Evolutionary conservation across 2,113 vertebrate species (phyloP).

Genomic region (Sprattus sprattus): DNA sequence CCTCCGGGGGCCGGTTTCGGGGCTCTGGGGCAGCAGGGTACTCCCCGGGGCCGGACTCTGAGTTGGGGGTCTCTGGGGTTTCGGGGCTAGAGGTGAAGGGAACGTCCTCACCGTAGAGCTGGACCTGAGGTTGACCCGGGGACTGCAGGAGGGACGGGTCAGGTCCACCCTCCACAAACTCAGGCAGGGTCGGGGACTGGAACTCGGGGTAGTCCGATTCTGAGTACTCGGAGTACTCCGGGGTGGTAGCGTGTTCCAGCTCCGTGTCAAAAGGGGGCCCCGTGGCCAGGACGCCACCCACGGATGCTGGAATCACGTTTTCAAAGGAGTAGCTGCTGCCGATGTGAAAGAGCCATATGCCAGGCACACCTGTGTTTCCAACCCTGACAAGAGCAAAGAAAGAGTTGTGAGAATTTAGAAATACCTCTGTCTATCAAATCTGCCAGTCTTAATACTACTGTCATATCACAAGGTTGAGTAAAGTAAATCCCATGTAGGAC

Average conservation of each 20-base stretch:
- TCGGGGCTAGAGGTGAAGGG: conserved; percentile 19
- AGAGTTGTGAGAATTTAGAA: not conserved
- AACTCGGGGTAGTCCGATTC: conserved; percentile 53
- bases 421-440: too few relatives aligned
- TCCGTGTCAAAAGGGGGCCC: not conserved
- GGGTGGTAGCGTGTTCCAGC: conserved; percentile 44
- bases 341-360: conserved; percentile 91
- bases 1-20: not conserved
- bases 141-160: conserved; percentile 21
- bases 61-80: not conserved
- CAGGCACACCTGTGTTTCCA: conserved; percentile 82
- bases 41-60: conserved; percentile 24
- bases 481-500: too few relatives aligned
- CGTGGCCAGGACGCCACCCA: conserved; percentile 42
- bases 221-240: conserved; percentile 58
- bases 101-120: conserved; percentile 20
- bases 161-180: conserved; percentile 24
- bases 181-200: conserved; percentile 46
- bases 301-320: conserved; percentile 73
- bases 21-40: not conserved
- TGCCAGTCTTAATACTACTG: too few relatives aligned
- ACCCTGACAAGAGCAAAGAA: conserved; percentile 64
- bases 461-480: too few relatives aligned
- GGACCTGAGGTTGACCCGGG: not conserved
- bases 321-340: conserved; percentile 73